Evolutionary conservation across 2,113 vertebrate genomes (phyloP).

Genomic region (Elephas maximus): DNA sequence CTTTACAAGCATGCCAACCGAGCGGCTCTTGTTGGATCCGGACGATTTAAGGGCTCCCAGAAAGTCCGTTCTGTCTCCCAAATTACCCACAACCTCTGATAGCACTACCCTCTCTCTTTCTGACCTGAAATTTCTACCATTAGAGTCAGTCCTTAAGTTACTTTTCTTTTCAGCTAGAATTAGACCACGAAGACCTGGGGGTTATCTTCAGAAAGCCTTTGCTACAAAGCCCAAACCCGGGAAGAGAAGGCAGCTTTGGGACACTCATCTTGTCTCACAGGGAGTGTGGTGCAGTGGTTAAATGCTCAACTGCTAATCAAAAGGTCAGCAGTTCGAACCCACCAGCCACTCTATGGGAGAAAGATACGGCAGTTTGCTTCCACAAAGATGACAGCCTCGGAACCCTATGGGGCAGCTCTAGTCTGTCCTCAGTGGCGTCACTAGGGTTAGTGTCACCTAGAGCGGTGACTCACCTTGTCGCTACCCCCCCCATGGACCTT

Average conservation of each 20-base stretch:
- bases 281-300: not conserved
- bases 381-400: not conserved
- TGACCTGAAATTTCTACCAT: not conserved
- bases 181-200: not conserved
- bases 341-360: not conserved
- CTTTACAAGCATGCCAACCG: not conserved
- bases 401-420: not conserved
- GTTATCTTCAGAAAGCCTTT: constrained; percentile 42
- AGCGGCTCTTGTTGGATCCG: not conserved
- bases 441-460: too few species aligned
- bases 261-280: not conserved
- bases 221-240: constrained; percentile 16
- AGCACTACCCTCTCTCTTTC: not conserved
- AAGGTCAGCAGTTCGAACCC: not conserved
- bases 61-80: not conserved
- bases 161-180: constrained; percentile 50
- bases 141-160: not conserved
- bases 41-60: not conserved
- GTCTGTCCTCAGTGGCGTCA: too few species aligned
- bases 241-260: not conserved
- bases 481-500: too few species aligned
- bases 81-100: not conserved
- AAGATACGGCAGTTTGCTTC: not conserved
- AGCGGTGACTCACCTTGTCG: too few species aligned
- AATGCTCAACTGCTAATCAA: not conserved